phyloP scores from a whole-genome alignment of 2,888 invertebrate genomes.

The Alloplasta piceator region DNA sequence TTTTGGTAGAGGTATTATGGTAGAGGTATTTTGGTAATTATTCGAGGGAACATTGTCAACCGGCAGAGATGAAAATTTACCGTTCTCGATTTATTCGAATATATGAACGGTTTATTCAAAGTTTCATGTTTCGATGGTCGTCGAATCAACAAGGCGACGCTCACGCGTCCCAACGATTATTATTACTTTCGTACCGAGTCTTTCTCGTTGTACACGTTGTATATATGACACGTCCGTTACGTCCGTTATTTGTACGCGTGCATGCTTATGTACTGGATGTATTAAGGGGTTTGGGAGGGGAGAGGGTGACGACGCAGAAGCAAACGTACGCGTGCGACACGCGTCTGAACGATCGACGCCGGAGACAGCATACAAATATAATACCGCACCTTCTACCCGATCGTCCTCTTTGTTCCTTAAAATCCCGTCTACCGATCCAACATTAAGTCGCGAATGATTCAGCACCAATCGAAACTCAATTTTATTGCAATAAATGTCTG shows the following conservation, averaged over 20 bases:
- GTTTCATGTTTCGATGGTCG: too few relatives aligned
- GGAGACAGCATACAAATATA: slow-evolving; percentile 7
- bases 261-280: slow-evolving; percentile 27
- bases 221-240: slow-evolving; percentile 60
- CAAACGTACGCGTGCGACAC: slow-evolving; percentile 44
- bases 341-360: slow-evolving; percentile 37
- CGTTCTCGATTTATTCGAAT: too few relatives aligned
- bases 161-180: slow-evolving; percentile 46
- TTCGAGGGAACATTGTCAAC: too few relatives aligned
- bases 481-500: too few relatives aligned
- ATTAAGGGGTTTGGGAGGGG: background rate
- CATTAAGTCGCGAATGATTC: background rate
- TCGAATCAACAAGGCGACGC: slow-evolving; percentile 29
- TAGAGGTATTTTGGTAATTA: too few relatives aligned
- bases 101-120: too few relatives aligned
- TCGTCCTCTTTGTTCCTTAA: background rate
- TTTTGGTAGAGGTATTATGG: too few relatives aligned
- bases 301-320: background rate
- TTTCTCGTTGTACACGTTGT: slow-evolving; percentile 41
- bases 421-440: background rate
- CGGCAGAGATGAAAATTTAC: too few relatives aligned
- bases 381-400: background rate
- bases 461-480: background rate
- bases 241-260: slow-evolving; percentile 65
- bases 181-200: slow-evolving; percentile 55